Evolutionary conservation across 2,113 vertebrate species (phyloP).

Genomic region (Gavia stellata): DNA sequence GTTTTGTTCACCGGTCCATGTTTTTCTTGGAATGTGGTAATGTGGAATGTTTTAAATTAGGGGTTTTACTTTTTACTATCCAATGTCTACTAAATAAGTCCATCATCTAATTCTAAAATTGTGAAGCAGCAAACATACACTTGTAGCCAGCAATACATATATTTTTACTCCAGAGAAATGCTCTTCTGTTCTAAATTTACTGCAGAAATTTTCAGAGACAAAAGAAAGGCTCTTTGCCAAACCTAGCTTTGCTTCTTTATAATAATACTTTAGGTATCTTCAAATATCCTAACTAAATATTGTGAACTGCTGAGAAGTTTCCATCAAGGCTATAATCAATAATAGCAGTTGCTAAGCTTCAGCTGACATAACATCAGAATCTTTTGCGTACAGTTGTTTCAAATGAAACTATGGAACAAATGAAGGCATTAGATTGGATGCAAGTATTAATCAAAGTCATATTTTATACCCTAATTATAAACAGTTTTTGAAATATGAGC

Average conservation of each 20-base stretch:
- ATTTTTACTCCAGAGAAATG: constrained; percentile 72
- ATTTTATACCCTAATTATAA: constrained; percentile 59
- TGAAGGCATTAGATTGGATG: constrained; percentile 48
- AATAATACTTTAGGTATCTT: constrained; percentile 57
- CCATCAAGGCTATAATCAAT: constrained; percentile 57
- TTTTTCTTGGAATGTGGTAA: constrained; percentile 78
- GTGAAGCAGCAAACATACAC: constrained; percentile 74
- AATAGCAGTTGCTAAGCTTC: constrained; percentile 51
- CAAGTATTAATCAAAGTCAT: constrained; percentile 62
- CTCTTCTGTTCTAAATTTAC: constrained; percentile 78
- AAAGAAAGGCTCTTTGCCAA: constrained; percentile 69
- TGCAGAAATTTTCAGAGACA: constrained; percentile 73
- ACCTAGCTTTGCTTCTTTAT: constrained; percentile 64
- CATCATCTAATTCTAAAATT: constrained; percentile 79
- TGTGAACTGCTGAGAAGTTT: constrained; percentile 58
- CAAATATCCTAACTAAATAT: constrained; percentile 49
- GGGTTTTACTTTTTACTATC: constrained; percentile 76
- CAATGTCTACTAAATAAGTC: constrained; percentile 79
- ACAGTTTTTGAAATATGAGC: constrained; percentile 55
- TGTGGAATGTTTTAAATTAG: constrained; percentile 80
- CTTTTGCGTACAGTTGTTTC: neutral
- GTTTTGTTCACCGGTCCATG: constrained; percentile 76
- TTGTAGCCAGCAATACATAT: constrained; percentile 73
- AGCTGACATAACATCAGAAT: constrained; percentile 13
- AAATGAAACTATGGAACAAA: constrained; percentile 27